Percentiles rank a stretch among this genome's conserved stretches.
Evolutionary conservation across 1,140 invertebrate genomes (phyloP).

Genomic region (Chironomus striatipennis): DNA sequence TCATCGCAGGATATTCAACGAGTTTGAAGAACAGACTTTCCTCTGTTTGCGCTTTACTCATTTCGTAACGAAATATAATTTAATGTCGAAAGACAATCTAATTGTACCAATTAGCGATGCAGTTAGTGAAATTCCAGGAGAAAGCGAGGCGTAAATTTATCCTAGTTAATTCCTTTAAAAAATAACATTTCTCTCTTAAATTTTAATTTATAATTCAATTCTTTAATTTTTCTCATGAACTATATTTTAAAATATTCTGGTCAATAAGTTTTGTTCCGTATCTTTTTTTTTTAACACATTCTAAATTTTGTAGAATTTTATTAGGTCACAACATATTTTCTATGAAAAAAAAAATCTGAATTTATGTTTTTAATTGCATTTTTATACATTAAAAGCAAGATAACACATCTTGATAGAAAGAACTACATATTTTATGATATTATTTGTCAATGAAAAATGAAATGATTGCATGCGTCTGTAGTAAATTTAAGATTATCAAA

Average conservation of each 20-base stretch:
- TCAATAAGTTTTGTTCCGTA: background rate
- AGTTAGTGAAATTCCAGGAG: conserved; percentile 47
- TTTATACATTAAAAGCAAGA: no score
- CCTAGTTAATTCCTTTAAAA: background rate
- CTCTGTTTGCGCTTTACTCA: conserved; percentile 93
- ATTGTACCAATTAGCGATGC: conserved; percentile 81
- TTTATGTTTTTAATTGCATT: background rate
- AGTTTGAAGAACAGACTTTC: conserved; percentile 94
- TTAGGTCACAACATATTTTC: no score
- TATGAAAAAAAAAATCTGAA: background rate
- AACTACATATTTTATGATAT: no score
- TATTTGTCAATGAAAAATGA: no score
- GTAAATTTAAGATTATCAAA: no score
- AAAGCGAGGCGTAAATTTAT: conserved; percentile 51
- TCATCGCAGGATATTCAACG: conserved; percentile 93
- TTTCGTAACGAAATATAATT: conserved; percentile 97
- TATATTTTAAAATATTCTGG: background rate
- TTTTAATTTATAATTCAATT: background rate
- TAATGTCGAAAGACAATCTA: conserved; percentile 97
- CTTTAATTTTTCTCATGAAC: background rate
- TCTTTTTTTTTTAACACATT: no score
- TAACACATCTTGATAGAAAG: no score
- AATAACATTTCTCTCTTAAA: no score
- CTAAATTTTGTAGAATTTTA: no score
- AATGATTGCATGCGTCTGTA: no score